These are phyloP conservation scores for Xylocampa areola DNA, from an alignment of 2,888 invertebrate species.

Conservation along the genomic window DNA sequence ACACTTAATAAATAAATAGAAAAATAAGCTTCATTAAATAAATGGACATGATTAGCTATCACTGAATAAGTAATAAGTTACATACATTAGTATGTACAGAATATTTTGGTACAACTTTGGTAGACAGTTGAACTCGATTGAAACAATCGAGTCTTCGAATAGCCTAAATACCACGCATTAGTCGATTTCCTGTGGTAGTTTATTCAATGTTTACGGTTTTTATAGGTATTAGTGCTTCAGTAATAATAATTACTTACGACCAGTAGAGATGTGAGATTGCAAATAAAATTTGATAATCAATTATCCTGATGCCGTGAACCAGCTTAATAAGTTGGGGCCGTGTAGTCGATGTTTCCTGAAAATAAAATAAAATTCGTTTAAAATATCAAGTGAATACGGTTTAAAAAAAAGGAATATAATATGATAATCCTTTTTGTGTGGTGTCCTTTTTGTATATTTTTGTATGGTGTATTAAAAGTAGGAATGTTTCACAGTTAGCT, in stretches of 20 bases:
- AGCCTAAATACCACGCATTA: conserved; percentile 8
- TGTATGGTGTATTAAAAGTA: too few species aligned
- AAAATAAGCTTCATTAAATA: conserved; percentile 58
- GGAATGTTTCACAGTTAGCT: too few species aligned
- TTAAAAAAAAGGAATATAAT: too few species aligned
- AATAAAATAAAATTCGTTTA: conserved; percentile 49
- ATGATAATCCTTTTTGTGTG: too few species aligned
- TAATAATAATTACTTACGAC: conserved; percentile 29
- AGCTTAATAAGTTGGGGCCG: conserved; percentile 92
- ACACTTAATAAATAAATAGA: conserved; percentile 56
- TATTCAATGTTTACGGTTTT: not conserved
- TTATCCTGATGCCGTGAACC: conserved; percentile 20
- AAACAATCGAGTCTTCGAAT: conserved; percentile 11
- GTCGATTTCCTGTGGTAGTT: conserved; percentile 12
- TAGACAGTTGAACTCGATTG: conserved; percentile 12
- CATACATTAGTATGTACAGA: conserved; percentile 37
- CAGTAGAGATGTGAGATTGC: conserved; percentile 39
- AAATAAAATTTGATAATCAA: conserved; percentile 50
- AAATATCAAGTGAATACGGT: not conserved
- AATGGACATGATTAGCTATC: conserved; percentile 48
- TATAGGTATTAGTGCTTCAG: conserved; percentile 9
- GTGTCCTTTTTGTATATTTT: too few species aligned
- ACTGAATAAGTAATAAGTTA: conserved; percentile 24
- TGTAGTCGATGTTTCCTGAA: conserved; percentile 92
- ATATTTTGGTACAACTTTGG: conserved; percentile 40